A percentile compares a stretch with the other conserved stretches of the same genome.
Conservation (phyloP, 2,888 invertebrate genomes). For the Sussaba pulchella region DNA sequence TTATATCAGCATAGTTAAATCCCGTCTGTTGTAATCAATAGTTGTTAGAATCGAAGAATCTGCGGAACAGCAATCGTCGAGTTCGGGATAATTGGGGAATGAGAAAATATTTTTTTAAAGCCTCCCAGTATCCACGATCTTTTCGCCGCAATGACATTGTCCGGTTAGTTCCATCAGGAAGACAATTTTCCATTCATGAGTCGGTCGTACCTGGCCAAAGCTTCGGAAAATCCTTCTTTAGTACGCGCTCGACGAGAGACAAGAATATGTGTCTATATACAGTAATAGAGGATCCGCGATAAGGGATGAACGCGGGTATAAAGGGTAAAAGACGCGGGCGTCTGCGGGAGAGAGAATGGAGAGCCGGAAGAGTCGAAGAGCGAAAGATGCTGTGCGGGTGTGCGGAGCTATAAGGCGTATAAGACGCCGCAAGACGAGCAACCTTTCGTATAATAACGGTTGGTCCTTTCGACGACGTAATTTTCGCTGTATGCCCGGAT, state of each 20-base stretch:
- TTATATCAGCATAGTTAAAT: not conserved
- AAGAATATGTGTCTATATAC: slow-evolving; percentile 47
- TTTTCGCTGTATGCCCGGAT: slow-evolving; percentile 81
- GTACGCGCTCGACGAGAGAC: slow-evolving; percentile 51
- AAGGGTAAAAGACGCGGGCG: slow-evolving; percentile 44
- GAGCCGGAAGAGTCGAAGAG: slow-evolving; percentile 40
- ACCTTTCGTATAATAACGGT: slow-evolving; percentile 68
- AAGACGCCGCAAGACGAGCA: slow-evolving; percentile 60
- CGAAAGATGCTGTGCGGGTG: slow-evolving; percentile 37
- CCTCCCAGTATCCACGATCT: no score
- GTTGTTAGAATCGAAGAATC: not conserved
- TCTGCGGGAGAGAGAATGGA: slow-evolving; percentile 33
- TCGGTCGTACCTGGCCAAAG: slow-evolving; percentile 33
- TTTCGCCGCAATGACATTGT: slow-evolving; percentile 41
- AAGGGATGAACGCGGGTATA: slow-evolving; percentile 49
- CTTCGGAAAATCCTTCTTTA: slow-evolving; percentile 63
- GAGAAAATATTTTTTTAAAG: slow-evolving; percentile 31
- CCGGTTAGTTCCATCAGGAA: slow-evolving; percentile 35
- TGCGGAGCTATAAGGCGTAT: slow-evolving; percentile 32
- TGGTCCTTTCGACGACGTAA: slow-evolving; percentile 77
- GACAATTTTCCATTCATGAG: slow-evolving; percentile 65
- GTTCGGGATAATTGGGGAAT: slow-evolving; percentile 18
- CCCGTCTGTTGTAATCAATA: slow-evolving; percentile 1
- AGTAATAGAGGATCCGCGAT: slow-evolving; percentile 22
- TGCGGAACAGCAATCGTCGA: not conserved